Evolutionary conservation across 92 coral and sea anemone genomes (phyloP).

Genomic region (Phenganax stokvisi): DNA sequence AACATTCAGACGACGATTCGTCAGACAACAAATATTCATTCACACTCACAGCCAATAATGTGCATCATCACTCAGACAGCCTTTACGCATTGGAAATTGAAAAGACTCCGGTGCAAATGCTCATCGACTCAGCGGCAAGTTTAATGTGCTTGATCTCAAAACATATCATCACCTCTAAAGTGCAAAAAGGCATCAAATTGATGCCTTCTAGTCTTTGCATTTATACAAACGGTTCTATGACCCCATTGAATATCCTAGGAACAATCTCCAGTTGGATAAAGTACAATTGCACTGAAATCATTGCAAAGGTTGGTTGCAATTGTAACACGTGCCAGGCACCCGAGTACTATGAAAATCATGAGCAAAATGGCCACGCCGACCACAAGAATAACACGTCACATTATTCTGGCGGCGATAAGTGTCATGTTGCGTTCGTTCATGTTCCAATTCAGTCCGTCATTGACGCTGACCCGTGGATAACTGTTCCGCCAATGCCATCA

Average conservation of each 20-base stretch:
- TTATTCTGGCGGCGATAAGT: no score
- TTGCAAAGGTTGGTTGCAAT: slow-evolving; percentile 7
- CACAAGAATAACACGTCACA: no score
- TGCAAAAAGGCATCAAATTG: slow-evolving; percentile 22
- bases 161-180: slow-evolving; percentile 21
- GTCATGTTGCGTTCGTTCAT: no score
- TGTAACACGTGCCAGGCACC: no score
- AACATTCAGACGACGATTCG: no score
- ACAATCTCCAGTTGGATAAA: slow-evolving; percentile 29
- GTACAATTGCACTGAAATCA: background rate
- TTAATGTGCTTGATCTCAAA: slow-evolving; percentile 47
- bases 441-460: no score
- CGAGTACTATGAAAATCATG: no score
- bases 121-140: slow-evolving; percentile 53
- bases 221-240: slow-evolving; percentile 36
- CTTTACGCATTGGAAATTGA: background rate
- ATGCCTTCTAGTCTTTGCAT: slow-evolving; percentile 39
- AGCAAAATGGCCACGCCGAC: no score
- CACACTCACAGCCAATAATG: background rate
- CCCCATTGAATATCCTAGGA: slow-evolving; percentile 32
- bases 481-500: no score
- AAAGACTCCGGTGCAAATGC: background rate
- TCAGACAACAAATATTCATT: no score
- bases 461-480: no score
- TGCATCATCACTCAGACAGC: background rate